Evolutionary conservation across 2,113 vertebrate species (phyloP).

Genomic region (Muntiacus muntjak): DNA sequence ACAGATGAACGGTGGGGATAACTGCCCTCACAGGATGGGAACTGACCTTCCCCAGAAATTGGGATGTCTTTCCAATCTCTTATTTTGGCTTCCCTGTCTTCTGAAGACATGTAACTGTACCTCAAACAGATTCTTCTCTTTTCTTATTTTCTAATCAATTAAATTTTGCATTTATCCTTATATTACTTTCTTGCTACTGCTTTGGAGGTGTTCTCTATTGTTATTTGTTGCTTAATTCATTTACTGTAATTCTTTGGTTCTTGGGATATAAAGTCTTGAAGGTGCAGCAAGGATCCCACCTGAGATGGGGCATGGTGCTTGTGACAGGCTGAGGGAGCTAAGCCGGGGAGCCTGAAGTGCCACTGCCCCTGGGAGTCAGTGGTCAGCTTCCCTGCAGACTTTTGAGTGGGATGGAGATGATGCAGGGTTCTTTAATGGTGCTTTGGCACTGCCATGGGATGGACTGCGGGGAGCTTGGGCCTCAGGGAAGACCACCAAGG

Average conservation of each 20-base stretch:
- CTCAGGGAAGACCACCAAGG: neutral
- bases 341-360: neutral
- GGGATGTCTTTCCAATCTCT: rapidly evolving
- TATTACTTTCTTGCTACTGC: neutral
- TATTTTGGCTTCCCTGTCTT: neutral
- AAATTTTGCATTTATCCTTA: neutral
- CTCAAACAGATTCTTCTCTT: neutral
- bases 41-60: neutral
- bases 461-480: neutral
- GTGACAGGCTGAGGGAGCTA: rapidly evolving
- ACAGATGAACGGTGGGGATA: rapidly evolving
- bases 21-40: neutral
- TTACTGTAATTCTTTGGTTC: neutral
- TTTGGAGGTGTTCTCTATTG: neutral
- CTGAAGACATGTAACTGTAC: neutral
- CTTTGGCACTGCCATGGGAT: neutral
- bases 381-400: neutral
- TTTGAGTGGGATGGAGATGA: neutral
- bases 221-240: neutral
- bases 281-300: neutral
- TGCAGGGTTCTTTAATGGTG: rapidly evolving
- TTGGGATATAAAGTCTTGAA: neutral
- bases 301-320: rapidly evolving
- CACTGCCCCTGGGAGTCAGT: neutral
- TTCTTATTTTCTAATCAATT: neutral